A percentile compares a stretch with the other conserved stretches of the same genome.
Conservation (phyloP, 1,140 invertebrate genomes). For the Pararge aegeria region DNA sequence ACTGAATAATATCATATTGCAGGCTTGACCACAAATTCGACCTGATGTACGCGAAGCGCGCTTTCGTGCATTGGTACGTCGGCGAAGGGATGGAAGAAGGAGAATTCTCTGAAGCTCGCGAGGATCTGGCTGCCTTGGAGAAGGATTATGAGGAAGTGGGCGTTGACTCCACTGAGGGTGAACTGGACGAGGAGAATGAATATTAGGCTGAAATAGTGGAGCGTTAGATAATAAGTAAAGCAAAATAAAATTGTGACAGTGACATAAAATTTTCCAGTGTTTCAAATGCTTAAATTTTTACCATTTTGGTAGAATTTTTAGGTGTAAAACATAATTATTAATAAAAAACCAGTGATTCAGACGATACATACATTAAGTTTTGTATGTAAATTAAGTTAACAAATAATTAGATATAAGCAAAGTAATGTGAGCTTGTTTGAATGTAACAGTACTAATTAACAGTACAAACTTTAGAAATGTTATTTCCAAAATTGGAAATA, state of each 20-base stretch:
- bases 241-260: too few relatives aligned
- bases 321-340: not conserved
- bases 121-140: constrained; percentile 92
- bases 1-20: constrained; percentile 5
- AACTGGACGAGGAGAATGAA: constrained; percentile 82
- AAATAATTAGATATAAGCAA: constrained; percentile 40
- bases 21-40: constrained; percentile 91
- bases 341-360: not conserved
- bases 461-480: constrained; percentile 54
- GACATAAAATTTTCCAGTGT: constrained; percentile 8
- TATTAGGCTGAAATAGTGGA: constrained; percentile 56
- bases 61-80: constrained; percentile 90
- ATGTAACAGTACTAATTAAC: constrained; percentile 39
- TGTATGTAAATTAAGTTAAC: constrained; percentile 24
- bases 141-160: constrained; percentile 93
- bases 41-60: constrained; percentile 89
- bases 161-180: constrained; percentile 86
- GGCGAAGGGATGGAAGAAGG: constrained; percentile 94
- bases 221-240: too few relatives aligned
- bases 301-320: constrained; percentile 22
- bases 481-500: constrained; percentile 42
- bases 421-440: constrained; percentile 38
- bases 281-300: constrained; percentile 16
- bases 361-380: constrained; percentile 19
- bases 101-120: constrained; percentile 92